Evolutionary conservation across 1,140 invertebrate genomes (phyloP).

Genomic region (Aphelenchoides besseyi): DNA sequence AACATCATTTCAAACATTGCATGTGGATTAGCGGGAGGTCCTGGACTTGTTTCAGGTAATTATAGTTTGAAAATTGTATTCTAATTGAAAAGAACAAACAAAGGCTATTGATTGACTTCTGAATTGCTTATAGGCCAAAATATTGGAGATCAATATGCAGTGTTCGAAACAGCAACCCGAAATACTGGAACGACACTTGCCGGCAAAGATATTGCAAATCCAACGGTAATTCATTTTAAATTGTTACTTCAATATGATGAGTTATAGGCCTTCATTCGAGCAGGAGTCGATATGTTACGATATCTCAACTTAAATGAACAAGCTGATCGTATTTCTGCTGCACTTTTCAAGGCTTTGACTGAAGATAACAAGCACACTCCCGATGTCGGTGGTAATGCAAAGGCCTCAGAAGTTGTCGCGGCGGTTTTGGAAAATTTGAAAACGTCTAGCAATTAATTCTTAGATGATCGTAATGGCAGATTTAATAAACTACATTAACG

Average conservation of each 20-base stretch:
- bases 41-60: slow-evolving; percentile 79
- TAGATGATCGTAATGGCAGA: no score
- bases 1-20: slow-evolving; percentile 94
- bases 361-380: slow-evolving; percentile 26
- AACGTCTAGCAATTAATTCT: background rate
- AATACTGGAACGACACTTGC: slow-evolving; percentile 88
- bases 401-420: background rate
- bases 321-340: slow-evolving; percentile 46
- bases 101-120: no score
- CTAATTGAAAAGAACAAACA: no score
- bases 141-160: slow-evolving; percentile 72
- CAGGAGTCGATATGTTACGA: slow-evolving; percentile 52
- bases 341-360: slow-evolving; percentile 47
- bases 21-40: slow-evolving; percentile 90
- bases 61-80: no score
- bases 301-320: slow-evolving; percentile 49
- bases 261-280: slow-evolving; percentile 69
- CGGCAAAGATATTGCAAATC: slow-evolving; percentile 92
- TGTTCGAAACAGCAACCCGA: slow-evolving; percentile 81
- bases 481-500: no score
- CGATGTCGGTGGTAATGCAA: background rate
- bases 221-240: slow-evolving; percentile 71
- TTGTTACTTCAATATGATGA: slow-evolving; percentile 81
- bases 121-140: slow-evolving; percentile 89
- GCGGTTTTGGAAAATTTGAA: background rate